phyloP scores from a whole-genome alignment of 2,888 invertebrate genomes.

The Dorcus hopei region DNA sequence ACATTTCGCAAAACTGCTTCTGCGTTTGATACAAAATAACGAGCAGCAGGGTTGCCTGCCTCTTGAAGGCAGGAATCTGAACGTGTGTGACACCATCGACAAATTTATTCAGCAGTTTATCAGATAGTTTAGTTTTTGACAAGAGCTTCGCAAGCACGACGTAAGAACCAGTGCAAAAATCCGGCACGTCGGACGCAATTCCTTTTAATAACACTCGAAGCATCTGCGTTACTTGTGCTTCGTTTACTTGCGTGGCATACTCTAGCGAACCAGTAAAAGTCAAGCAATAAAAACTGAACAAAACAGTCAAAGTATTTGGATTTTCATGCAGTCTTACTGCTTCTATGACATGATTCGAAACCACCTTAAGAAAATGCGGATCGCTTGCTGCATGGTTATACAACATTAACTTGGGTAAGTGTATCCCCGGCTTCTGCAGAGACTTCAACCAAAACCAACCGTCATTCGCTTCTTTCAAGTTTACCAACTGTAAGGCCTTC shows the following conservation, averaged over 20 bases:
- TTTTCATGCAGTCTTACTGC: slow-evolving; percentile 61
- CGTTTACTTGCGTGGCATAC: slow-evolving; percentile 49
- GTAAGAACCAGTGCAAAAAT: slow-evolving; percentile 71
- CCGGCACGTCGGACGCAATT: slow-evolving; percentile 62
- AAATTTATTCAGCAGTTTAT: slow-evolving; percentile 58
- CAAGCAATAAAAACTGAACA: slow-evolving; percentile 79
- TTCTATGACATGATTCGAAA: slow-evolving; percentile 57
- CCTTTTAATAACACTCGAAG: slow-evolving; percentile 71
- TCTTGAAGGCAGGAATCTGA: slow-evolving; percentile 53
- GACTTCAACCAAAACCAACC: slow-evolving; percentile 75
- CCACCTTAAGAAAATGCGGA: slow-evolving; percentile 59
- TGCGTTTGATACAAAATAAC: slow-evolving; percentile 71
- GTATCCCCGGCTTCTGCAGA: slow-evolving; percentile 71
- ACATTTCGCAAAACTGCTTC: slow-evolving; percentile 48
- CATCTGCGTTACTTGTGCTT: slow-evolving; percentile 65
- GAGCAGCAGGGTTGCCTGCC: slow-evolving; percentile 64
- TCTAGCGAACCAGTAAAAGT: slow-evolving; percentile 70
- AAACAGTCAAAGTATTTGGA: slow-evolving; percentile 62
- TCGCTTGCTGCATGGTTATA: slow-evolving; percentile 69
- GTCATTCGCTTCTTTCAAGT: slow-evolving; percentile 58
- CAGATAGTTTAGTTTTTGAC: slow-evolving; percentile 59
- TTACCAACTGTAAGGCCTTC: slow-evolving; percentile 71
- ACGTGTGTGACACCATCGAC: slow-evolving; percentile 58
- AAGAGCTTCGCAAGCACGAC: slow-evolving; percentile 71
- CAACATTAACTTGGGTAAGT: slow-evolving; percentile 69